phyloP scores from a whole-genome alignment of 2,888 invertebrate species.

The Acronicta aceris region DNA sequence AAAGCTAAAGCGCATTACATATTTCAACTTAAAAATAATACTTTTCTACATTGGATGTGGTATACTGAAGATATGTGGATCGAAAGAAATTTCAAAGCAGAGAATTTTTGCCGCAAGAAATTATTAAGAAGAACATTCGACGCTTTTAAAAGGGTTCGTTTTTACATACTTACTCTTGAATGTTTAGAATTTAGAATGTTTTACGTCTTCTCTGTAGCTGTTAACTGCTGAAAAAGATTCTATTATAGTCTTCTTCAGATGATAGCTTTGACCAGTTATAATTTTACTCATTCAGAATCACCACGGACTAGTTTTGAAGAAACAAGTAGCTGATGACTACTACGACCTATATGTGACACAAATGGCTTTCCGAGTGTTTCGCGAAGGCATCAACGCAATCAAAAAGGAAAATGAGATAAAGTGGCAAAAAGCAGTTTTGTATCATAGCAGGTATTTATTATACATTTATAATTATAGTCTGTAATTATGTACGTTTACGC shows the following conservation, averaged over 20 bases:
- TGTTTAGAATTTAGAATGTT: too few species aligned
- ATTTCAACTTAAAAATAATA: slow-evolving; percentile 83
- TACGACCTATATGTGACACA: slow-evolving; percentile 90
- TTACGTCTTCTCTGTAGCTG: too few species aligned
- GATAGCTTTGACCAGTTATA: neutral
- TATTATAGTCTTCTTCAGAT: too few species aligned
- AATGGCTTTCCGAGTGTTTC: slow-evolving; percentile 86
- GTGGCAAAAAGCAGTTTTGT: slow-evolving; percentile 79
- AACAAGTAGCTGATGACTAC: slow-evolving; percentile 93
- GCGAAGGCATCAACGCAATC: slow-evolving; percentile 75
- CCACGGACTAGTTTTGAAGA: slow-evolving; percentile 83
- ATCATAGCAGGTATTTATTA: slow-evolving; percentile 81
- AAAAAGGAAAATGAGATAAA: slow-evolving; percentile 85
- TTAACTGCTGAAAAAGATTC: too few species aligned
- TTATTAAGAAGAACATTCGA: slow-evolving; percentile 81
- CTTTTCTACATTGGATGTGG: slow-evolving; percentile 87
- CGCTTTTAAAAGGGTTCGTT: slow-evolving; percentile 83
- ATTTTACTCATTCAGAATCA: slow-evolving; percentile 72
- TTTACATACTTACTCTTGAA: neutral
- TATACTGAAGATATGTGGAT: slow-evolving; percentile 84
- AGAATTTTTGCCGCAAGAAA: slow-evolving; percentile 86
- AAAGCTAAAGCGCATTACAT: slow-evolving; percentile 84
- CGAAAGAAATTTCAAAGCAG: slow-evolving; percentile 88
- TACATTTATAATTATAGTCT: too few species aligned
- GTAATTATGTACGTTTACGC: too few species aligned